Conservation (phyloP, 2,888 invertebrate species). For the Hirtodrosophila cameraria region DNA sequence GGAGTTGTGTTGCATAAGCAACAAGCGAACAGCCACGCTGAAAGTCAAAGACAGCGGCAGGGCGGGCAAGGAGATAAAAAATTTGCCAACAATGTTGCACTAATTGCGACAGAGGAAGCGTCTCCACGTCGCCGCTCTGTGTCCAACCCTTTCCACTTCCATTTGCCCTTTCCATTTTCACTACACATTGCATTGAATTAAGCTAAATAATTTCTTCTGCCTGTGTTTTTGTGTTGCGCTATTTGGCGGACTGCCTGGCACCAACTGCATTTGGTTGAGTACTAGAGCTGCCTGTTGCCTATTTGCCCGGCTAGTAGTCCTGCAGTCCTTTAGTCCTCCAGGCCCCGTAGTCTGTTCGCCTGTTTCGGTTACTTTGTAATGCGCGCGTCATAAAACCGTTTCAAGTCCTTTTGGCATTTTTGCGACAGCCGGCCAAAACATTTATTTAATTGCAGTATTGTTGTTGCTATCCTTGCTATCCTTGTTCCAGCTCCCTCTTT, state of each 20-base stretch:
- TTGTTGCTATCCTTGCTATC: constrained; percentile 14
- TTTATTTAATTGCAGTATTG: constrained; percentile 65
- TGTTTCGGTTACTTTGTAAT: constrained; percentile 29
- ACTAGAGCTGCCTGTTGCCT: constrained; percentile 1
- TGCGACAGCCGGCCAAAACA: constrained; percentile 55
- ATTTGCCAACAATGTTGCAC: constrained; percentile 79
- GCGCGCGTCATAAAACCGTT: constrained; percentile 55
- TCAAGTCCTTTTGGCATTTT: constrained; percentile 49
- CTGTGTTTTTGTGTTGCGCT: constrained; percentile 46
- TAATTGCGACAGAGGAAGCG: constrained; percentile 80
- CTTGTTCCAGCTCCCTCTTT: not conserved
- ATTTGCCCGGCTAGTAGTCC: not conserved
- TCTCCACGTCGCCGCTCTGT: constrained; percentile 51
- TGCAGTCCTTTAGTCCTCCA: not conserved
- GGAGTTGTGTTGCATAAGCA: constrained; percentile 35
- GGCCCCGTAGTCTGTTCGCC: constrained; percentile 4
- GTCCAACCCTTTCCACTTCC: constrained; percentile 23
- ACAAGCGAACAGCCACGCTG: constrained; percentile 39
- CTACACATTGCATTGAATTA: constrained; percentile 62
- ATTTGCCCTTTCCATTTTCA: constrained; percentile 4
- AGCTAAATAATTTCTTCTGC: constrained; percentile 70
- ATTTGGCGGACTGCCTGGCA: constrained; percentile 63
- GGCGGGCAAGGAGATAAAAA: constrained; percentile 14
- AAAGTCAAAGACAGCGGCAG: constrained; percentile 25
- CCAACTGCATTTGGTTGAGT: constrained; percentile 62